Evolutionary conservation across 2,888 invertebrate genomes (phyloP), one percentile per base, ranked within the genome.

Genomic region (Dastarcus helophoroides): DNA sequence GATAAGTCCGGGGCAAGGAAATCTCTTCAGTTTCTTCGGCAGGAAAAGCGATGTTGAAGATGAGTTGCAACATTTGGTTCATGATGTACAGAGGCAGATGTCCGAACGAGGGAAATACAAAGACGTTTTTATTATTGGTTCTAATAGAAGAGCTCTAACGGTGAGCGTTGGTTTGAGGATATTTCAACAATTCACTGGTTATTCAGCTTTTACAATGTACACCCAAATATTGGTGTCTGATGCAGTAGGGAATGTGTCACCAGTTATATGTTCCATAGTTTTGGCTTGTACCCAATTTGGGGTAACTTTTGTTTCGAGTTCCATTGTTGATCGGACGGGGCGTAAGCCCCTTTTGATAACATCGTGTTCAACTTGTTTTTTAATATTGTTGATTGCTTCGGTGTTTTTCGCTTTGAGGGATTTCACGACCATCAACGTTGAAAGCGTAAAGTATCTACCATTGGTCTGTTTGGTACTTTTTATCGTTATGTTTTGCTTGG

Each of bases 171-270:
- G 54, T 26, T 28, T 54, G n/a, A 40, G 56, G 31, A 36, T 40
- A 3, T 44, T 49, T n/a, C 56, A 57, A 37, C 54, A 55, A 35
- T 34, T 56, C 5, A 40, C 44, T n/a, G 58, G 58, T 4, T 40
- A 50, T 14, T 34, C 41, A 2, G 40, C 47, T 2, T 51, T 58
- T 32, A 37, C 41, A 1, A 41, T 46, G 1, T 53, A 54, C 28
- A 48, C 51, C 2, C 53, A 54, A 28, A 45, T 44, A 16, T 50
- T 60, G 27, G 59, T 60, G 31, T 41, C 46, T 22, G 45, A 51
- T 42, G 50, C 56, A 6, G 56, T 54, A 14, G 52, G 51, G 5
- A 41, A 48, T 26, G 35, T 59, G 2, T 47, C 48, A 3, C 45
- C 54, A n/a, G 29, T 17, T 26, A 30, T 4, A 2, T 36, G 39